Conservation (phyloP, 1,140 invertebrate species). For the Orchesella cincta region DNA sequence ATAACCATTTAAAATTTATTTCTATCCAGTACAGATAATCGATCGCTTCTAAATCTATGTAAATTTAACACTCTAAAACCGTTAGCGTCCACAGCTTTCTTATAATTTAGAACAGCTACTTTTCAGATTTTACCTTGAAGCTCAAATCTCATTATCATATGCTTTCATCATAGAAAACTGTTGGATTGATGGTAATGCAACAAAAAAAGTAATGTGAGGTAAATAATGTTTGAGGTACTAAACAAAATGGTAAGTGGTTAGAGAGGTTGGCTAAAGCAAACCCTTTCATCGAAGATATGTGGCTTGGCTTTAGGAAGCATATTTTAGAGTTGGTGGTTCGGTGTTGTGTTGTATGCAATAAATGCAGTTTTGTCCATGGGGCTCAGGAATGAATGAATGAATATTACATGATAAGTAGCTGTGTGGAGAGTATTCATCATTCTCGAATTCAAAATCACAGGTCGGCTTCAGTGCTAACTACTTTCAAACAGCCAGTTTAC, state of each 20-base stretch:
- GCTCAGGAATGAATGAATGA: slow-evolving; percentile 24
- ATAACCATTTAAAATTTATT: too few relatives aligned
- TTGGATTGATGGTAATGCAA: too few relatives aligned
- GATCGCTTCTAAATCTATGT: too few relatives aligned
- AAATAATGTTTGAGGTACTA: slow-evolving; percentile 17
- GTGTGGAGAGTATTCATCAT: slow-evolving; percentile 46
- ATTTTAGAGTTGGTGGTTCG: background rate
- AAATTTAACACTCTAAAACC: too few relatives aligned
- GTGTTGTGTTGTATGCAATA: too few relatives aligned
- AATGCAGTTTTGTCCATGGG: background rate
- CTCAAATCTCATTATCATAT: too few relatives aligned
- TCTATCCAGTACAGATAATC: too few relatives aligned
- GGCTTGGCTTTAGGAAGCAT: slow-evolving; percentile 17
- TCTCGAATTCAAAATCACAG: slow-evolving; percentile 49
- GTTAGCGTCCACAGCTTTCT: too few relatives aligned
- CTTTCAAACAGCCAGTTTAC: slow-evolving; percentile 44
- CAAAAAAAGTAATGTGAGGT: too few relatives aligned
- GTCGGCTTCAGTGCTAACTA: slow-evolving; percentile 47
- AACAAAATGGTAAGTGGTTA: background rate
- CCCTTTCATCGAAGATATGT: slow-evolving; percentile 17
- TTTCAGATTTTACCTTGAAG: too few relatives aligned
- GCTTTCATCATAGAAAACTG: too few relatives aligned
- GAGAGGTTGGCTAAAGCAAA: background rate
- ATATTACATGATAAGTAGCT: slow-evolving; percentile 43
- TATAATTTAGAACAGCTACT: too few relatives aligned